A percentile compares a stretch with the other conserved stretches of the same genome.
phyloP scores from a whole-genome alignment of 2,888 invertebrate species.

The Chelonus formosanus region DNA sequence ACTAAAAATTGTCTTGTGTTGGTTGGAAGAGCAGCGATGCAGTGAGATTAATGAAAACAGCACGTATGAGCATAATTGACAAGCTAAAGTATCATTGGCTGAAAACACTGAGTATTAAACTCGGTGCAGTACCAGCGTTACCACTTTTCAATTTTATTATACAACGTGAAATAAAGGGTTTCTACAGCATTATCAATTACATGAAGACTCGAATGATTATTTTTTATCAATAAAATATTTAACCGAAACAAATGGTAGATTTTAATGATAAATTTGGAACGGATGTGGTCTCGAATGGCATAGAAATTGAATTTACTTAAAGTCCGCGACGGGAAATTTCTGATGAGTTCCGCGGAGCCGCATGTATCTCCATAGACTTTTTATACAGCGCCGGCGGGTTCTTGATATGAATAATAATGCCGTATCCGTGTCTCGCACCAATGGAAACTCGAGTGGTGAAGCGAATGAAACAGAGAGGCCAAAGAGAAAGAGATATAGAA shows the following conservation, averaged over 20 bases:
- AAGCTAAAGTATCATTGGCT: no score
- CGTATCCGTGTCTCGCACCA: constrained; percentile 21
- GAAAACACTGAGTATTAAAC: no score
- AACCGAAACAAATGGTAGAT: neutral
- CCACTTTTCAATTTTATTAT: no score
- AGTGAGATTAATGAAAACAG: no score
- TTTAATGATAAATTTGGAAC: constrained; percentile 16
- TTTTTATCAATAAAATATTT: neutral
- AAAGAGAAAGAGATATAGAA: constrained; percentile 8
- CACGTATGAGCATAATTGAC: no score
- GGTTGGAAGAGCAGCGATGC: no score
- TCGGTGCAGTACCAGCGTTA: no score
- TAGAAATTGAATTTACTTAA: constrained; percentile 25
- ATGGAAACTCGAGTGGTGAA: constrained; percentile 13
- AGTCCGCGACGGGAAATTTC: constrained; percentile 19
- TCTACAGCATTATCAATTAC: no score
- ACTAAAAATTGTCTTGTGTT: no score
- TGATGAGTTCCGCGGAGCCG: constrained; percentile 26
- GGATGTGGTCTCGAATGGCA: constrained; percentile 22
- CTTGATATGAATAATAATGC: constrained; percentile 41
- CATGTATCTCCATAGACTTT: constrained; percentile 11
- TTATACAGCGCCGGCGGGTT: constrained; percentile 20
- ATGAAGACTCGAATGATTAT: neutral
- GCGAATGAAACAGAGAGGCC: neutral
- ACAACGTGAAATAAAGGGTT: no score